Base-by-base conservation (phyloP, 2,888 invertebrate genomes). In the Ceraclea dissimilis region DNA sequence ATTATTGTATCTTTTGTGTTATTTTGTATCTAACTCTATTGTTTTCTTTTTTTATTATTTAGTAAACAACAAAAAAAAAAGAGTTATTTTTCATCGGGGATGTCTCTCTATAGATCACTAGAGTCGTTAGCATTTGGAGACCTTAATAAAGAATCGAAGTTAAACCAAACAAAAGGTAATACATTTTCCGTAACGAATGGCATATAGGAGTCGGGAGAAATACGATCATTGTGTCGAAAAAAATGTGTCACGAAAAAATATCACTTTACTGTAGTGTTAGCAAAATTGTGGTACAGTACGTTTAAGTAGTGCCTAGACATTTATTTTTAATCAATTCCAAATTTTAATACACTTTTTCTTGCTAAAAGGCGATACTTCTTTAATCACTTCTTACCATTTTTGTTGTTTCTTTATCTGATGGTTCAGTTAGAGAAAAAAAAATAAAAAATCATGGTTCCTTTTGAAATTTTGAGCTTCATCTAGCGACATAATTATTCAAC, bases 91-190 rank as follows among this genome's bases (percentile, higher is more conserved):
- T 21, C 54, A 21, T 21, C 19, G 6, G 39, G 48, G 39, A 55
- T 33, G 21, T 39, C 21, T 39, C 56, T 56, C 13, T 39, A 59
- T 61, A 61, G 55, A 61, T 61, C 61, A 59, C 52, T 34, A 48
- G 46, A 49, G 56, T 59, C 61, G 59, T 61, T 61, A 61, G 56
- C 61, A 61, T 61, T 61, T 61, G 57, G 53, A 51, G 52, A 39
- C 52, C 44, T 49, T 49, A 53, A 51, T 47, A 48, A 47, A 47
- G 50, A 50, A 53, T 34, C 49, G 39, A 50, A 33, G 49, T 44
- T 19, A 33, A 13, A 13, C 13, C 39, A 8, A 44, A 50, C 43
- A 44, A 22, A 26, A 26, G 43, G 22, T 17, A 31, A 17, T 21
- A 20, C 39, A 22, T 50, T 50, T 54, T 54, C 26, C 48, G 26